phyloP scores from a whole-genome alignment of 2,797 vertebrate genomes.

The Pogonophryne albipinna region DNA sequence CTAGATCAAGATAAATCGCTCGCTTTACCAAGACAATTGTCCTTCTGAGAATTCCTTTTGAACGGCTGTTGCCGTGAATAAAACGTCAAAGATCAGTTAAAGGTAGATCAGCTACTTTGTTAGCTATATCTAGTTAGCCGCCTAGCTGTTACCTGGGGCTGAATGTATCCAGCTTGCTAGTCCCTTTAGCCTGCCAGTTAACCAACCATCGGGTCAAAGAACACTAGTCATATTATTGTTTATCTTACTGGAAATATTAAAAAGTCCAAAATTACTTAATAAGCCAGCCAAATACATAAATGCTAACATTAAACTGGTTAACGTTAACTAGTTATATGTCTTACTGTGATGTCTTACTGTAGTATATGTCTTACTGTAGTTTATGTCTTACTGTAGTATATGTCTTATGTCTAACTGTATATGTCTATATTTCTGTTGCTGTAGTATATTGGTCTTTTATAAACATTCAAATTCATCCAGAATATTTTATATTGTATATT shows the following conservation, averaged over 20 bases:
- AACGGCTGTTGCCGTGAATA: rapidly evolving
- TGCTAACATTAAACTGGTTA: background rate
- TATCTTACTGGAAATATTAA: background rate
- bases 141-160: conserved; percentile 39
- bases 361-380: too few relatives aligned
- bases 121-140: conserved; percentile 50
- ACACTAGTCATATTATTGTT: background rate
- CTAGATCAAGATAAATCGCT: background rate
- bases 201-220: conserved; percentile 15
- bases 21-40: background rate
- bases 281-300: background rate
- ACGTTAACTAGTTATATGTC: background rate
- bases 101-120: conserved; percentile 8
- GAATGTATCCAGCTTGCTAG: conserved; percentile 21
- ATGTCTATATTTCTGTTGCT: too few relatives aligned
- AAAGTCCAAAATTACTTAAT: too few relatives aligned
- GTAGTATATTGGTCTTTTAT: too few relatives aligned
- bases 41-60: background rate
- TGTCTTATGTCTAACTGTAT: too few relatives aligned
- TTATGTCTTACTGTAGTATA: too few relatives aligned
- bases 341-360: too few relatives aligned
- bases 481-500: too few relatives aligned
- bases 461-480: too few relatives aligned
- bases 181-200: conserved; percentile 41
- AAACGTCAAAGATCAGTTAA: background rate